A percentile compares a stretch with the other conserved stretches of the same genome.
These are phyloP conservation scores for Spicauda simplicius DNA, from an alignment of 2,888 invertebrate species.

Conservation along the genomic window DNA sequence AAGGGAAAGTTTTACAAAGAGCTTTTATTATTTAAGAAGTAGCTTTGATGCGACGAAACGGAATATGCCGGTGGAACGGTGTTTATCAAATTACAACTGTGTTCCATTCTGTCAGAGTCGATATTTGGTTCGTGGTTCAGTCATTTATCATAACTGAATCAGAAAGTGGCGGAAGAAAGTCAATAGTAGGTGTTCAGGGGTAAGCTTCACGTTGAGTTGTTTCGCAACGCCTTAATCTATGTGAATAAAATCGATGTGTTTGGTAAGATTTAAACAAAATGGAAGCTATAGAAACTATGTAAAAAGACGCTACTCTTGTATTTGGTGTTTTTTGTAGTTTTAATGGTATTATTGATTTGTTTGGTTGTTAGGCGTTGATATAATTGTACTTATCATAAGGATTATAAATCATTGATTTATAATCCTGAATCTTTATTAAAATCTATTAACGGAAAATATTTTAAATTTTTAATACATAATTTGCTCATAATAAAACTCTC, in stretches of 20 bases:
- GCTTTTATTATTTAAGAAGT: conserved; percentile 85
- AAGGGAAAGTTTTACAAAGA: conserved; percentile 85
- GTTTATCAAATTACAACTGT: conserved; percentile 53
- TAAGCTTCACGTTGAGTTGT: conserved; percentile 59
- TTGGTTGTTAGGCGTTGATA: too few species aligned
- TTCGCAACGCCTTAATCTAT: conserved; percentile 61
- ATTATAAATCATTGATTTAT: too few species aligned
- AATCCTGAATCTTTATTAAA: too few species aligned
- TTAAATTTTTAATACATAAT: too few species aligned
- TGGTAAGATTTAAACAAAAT: not conserved
- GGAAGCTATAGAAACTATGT: too few species aligned
- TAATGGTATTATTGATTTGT: too few species aligned
- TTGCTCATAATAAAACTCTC: too few species aligned
- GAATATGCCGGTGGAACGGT: conserved; percentile 64
- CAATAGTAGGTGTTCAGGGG: conserved; percentile 81
- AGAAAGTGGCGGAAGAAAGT: conserved; percentile 84
- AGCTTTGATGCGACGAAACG: conserved; percentile 77
- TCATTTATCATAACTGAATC: conserved; percentile 81
- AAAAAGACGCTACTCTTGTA: too few species aligned
- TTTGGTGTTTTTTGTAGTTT: too few species aligned
- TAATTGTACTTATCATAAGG: too few species aligned
- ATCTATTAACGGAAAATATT: too few species aligned
- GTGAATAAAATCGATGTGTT: conserved; percentile 14
- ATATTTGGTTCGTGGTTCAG: conserved; percentile 48
- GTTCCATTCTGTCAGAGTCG: conserved; percentile 45